These are phyloP conservation scores for Plebejus argus DNA, from an alignment of 2,888 invertebrate genomes.

Conservation along the genomic window DNA sequence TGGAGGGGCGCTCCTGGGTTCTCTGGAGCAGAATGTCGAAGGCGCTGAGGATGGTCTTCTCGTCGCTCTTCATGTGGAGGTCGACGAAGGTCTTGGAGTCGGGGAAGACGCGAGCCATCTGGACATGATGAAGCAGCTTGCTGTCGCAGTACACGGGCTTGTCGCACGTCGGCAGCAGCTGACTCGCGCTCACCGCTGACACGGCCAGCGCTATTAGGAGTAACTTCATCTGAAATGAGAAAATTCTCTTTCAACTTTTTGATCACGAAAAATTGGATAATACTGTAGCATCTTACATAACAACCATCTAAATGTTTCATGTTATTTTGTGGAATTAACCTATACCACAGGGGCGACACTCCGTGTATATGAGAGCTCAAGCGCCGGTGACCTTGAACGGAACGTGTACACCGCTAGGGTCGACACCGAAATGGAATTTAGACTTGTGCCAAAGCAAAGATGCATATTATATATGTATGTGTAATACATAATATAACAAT, in stretches of 20 bases:
- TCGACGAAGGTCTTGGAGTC: slow-evolving; percentile 95
- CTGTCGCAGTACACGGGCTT: slow-evolving; percentile 89
- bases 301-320: too few species aligned
- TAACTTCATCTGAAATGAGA: slow-evolving; percentile 63
- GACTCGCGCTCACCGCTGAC: slow-evolving; percentile 43
- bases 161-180: slow-evolving; percentile 54
- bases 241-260: neutral
- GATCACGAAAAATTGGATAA: neutral
- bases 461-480: too few species aligned
- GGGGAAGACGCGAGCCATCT: slow-evolving; percentile 83
- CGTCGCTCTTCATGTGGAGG: slow-evolving; percentile 83
- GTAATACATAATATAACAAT: too few species aligned
- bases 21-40: slow-evolving; percentile 80
- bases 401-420: too few species aligned
- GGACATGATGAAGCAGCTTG: slow-evolving; percentile 85
- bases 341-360: too few species aligned
- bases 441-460: too few species aligned
- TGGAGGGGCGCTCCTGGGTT: slow-evolving; percentile 69
- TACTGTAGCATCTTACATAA: too few species aligned
- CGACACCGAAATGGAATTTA: too few species aligned
- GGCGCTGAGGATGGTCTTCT: slow-evolving; percentile 77
- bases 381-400: too few species aligned
- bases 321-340: too few species aligned
- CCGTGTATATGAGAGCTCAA: too few species aligned
- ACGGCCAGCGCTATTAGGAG: slow-evolving; percentile 47